Evolutionary conservation across 2,113 vertebrate genomes (phyloP).

Genomic region (Thamnophis sirtalis): DNA sequence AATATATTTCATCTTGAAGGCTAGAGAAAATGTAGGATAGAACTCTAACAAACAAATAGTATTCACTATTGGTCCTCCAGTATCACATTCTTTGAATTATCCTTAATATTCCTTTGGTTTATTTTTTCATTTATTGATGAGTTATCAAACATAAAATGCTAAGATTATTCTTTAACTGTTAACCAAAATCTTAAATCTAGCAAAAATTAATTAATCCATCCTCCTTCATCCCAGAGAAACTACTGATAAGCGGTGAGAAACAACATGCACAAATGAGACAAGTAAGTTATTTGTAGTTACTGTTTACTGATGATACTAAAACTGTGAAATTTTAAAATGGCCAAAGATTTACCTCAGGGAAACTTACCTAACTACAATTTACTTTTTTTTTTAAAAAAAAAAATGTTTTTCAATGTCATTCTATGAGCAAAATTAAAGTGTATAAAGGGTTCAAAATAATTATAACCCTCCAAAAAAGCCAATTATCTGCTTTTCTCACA

Average conservation of each 20-base stretch:
- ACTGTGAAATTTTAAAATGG: background rate
- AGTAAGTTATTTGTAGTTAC: background rate
- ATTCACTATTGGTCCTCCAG: background rate
- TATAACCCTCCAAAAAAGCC: conserved; percentile 14
- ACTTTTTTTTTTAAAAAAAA: background rate
- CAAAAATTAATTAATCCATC: background rate
- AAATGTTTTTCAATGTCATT: conserved; percentile 1
- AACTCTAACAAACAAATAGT: background rate
- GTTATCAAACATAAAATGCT: background rate
- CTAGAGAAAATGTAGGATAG: background rate
- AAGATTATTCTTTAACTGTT: background rate
- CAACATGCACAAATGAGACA: background rate
- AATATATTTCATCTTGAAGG: background rate
- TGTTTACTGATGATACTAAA: background rate
- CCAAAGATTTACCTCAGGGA: background rate
- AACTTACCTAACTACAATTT: background rate
- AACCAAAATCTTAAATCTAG: background rate
- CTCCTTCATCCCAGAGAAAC: background rate
- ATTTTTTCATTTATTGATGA: background rate
- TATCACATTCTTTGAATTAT: background rate
- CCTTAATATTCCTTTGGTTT: background rate
- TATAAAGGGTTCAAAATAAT: conserved; percentile 31
- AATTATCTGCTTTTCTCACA: conserved; percentile 18
- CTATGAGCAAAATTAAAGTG: background rate
- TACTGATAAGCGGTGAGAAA: background rate